Conservation (phyloP, 2,113 vertebrate genomes). For the Stegastes partitus region DNA sequence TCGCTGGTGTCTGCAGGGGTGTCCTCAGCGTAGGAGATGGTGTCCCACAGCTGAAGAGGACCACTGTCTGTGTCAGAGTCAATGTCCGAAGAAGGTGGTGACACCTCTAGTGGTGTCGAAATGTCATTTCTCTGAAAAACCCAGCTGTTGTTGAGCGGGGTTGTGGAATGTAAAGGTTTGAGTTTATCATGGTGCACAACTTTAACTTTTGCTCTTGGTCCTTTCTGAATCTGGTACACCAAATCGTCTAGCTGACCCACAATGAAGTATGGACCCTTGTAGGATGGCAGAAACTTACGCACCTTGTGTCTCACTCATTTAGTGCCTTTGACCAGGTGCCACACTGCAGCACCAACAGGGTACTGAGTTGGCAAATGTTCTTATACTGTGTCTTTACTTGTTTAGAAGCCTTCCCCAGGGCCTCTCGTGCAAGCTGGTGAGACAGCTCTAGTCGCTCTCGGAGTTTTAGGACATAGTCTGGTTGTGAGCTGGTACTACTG, state of each 20-base stretch:
- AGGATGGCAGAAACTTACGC: neutral
- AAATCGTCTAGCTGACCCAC: constrained; percentile 6
- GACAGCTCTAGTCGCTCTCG: neutral
- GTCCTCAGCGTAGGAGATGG: too few species aligned
- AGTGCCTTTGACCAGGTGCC: neutral
- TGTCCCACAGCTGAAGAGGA: too few species aligned
- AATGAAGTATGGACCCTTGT: neutral
- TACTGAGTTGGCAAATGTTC: neutral
- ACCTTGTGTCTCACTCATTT: neutral
- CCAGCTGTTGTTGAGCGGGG: neutral
- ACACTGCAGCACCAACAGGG: neutral
- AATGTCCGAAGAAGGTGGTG: neutral
- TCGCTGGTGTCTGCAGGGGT: too few species aligned
- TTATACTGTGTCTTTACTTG: neutral
- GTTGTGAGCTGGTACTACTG: too few species aligned
- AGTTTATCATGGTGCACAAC: neutral
- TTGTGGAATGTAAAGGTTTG: neutral
- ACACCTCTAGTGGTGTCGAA: neutral
- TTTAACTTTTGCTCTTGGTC: neutral
- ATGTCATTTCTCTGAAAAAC: too few species aligned
- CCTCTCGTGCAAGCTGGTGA: neutral
- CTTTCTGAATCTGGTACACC: too few species aligned
- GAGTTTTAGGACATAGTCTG: neutral
- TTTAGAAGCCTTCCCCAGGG: neutral
- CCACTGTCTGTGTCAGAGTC: too few species aligned